Percentiles rank a stretch among this genome's conserved stretches.
phyloP scores from a whole-genome alignment of 2,797 vertebrate genomes.

The Lepidocolaptes lacrymiger region DNA sequence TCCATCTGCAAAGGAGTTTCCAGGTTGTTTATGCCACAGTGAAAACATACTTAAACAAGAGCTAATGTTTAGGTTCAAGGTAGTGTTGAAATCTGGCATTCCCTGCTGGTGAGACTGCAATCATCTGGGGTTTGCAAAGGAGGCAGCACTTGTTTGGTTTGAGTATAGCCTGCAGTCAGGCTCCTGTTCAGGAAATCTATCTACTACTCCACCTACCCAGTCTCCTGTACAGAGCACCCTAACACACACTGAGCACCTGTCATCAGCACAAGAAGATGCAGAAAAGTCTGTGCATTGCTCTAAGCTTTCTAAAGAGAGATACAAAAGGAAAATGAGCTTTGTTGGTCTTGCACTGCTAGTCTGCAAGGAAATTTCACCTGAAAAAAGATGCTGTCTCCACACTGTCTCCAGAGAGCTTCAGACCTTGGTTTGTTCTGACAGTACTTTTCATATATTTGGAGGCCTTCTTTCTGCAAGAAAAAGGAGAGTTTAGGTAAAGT shows the following conservation, averaged over 20 bases:
- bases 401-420: conserved; percentile 92
- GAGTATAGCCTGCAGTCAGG: neutral
- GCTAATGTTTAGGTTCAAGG: neutral
- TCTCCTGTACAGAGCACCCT: neutral
- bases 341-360: neutral
- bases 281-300: neutral
- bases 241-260: neutral
- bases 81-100: neutral
- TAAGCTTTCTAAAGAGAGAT: neutral
- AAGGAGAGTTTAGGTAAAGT: neutral
- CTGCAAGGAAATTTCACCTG: conserved; percentile 79
- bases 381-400: conserved; percentile 93
- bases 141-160: neutral
- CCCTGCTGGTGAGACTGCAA: neutral
- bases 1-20: neutral
- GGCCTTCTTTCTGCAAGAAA: conserved; percentile 89
- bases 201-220: neutral
- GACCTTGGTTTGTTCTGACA: conserved; percentile 95
- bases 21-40: neutral
- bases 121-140: neutral
- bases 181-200: neutral
- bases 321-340: neutral
- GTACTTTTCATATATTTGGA: conserved; percentile 96
- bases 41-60: neutral
- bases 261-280: neutral